These are phyloP conservation scores for Penaeus indicus DNA, from an alignment of 1,140 invertebrate genomes.

Conservation along the genomic window DNA sequence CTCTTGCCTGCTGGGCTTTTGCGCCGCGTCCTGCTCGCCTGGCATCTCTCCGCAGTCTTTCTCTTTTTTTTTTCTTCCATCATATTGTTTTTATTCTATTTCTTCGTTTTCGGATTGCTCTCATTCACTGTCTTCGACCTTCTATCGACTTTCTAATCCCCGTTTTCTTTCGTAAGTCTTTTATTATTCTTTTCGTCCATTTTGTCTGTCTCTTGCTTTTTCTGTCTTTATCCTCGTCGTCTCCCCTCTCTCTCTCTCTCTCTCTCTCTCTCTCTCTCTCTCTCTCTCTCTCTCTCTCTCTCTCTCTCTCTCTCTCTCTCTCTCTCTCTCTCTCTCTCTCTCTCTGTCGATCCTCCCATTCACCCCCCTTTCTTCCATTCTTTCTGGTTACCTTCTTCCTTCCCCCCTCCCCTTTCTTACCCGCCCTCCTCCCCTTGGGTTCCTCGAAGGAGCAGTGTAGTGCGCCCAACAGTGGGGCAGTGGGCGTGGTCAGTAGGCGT, in stretches of 20 bases:
- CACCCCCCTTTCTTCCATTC: neutral
- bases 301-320: no score
- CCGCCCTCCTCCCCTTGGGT: neutral
- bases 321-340: conserved; percentile 13
- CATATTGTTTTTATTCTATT: neutral
- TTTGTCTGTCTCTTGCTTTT: neutral
- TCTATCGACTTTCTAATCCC: neutral
- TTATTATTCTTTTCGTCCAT: neutral
- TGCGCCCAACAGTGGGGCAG: no score
- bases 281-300: no score
- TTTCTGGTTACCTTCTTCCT: neutral
- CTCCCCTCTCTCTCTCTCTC: no score
- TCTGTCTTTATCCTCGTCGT: neutral
- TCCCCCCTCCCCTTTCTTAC: neutral
- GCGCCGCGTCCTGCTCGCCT: no score
- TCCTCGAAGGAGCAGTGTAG: no score
- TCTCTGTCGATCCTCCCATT: neutral
- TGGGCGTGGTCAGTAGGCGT: no score
- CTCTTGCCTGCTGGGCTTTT: no score
- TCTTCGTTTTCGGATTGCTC: neutral
- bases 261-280: no score
- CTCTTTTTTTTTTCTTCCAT: neutral
- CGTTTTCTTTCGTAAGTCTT: neutral
- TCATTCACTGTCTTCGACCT: neutral
- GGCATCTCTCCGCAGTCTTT: neutral